Conservation (phyloP, 2,797 vertebrate species). For the Crocodylus rhombifer region DNA sequence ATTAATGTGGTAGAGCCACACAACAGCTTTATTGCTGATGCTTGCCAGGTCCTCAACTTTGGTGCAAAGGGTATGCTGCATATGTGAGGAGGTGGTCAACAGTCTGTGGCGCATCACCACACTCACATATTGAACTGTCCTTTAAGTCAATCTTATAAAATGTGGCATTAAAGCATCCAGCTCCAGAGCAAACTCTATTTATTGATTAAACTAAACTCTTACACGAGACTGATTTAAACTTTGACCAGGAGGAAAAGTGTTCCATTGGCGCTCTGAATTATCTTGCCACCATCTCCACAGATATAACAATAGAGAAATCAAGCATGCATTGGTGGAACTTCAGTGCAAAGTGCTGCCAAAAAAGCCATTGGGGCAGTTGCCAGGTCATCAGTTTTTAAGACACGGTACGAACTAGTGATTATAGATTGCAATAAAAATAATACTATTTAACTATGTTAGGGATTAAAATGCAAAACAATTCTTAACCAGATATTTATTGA, state of each 20-base stretch:
- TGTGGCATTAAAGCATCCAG: too few species aligned
- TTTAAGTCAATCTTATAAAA: too few species aligned
- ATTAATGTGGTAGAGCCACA: too few species aligned
- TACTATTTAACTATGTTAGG: not conserved
- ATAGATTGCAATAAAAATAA: not conserved
- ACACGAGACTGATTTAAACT: not conserved
- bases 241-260: not conserved
- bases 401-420: not conserved
- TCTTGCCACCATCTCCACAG: not conserved
- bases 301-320: not conserved
- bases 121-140: too few species aligned
- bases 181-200: too few species aligned
- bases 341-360: not conserved
- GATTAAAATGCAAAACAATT: not conserved
- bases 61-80: too few species aligned
- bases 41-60: too few species aligned
- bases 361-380: not conserved
- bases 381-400: not conserved
- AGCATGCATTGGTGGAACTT: not conserved
- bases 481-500: not conserved
- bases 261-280: not conserved
- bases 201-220: not conserved
- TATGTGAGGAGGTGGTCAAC: too few species aligned
- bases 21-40: too few species aligned
- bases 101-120: too few species aligned